Conservation (phyloP, 2,797 vertebrate species). For the Hippopotamyrus pictus region DNA sequence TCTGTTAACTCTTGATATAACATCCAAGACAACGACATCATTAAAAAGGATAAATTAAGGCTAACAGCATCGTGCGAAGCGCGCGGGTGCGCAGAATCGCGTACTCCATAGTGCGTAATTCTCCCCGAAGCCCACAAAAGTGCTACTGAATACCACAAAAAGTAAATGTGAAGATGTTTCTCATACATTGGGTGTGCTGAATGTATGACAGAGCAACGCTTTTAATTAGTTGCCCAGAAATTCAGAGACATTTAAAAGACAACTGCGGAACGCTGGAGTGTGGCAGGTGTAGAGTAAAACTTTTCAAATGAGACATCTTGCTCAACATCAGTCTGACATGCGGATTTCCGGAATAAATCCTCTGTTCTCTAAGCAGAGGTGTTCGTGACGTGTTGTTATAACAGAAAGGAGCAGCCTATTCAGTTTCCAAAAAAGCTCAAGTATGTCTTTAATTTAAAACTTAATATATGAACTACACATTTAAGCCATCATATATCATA, state of each 20-base stretch:
- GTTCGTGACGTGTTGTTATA: background rate
- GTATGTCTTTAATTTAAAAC: background rate
- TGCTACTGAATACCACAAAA: background rate
- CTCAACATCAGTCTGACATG: background rate
- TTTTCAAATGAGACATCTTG: background rate
- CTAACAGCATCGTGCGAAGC: background rate
- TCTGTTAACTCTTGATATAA: conserved; percentile 10
- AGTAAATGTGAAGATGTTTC: background rate
- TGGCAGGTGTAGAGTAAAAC: background rate
- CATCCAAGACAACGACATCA: background rate
- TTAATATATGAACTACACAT: background rate
- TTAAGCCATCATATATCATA: background rate
- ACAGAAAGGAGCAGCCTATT: background rate
- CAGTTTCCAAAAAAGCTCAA: background rate
- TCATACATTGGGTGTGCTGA: background rate
- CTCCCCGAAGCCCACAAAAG: background rate
- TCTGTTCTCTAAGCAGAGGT: background rate
- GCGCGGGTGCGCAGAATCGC: background rate
- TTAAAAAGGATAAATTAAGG: background rate
- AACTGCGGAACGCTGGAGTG: background rate
- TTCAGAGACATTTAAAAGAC: background rate
- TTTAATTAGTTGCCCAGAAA: background rate
- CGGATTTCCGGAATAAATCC: background rate
- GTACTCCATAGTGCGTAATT: background rate
- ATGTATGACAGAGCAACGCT: background rate